Evolutionary conservation across 1,140 invertebrate species (phyloP).

Genomic region (Drosophila erecta): DNA sequence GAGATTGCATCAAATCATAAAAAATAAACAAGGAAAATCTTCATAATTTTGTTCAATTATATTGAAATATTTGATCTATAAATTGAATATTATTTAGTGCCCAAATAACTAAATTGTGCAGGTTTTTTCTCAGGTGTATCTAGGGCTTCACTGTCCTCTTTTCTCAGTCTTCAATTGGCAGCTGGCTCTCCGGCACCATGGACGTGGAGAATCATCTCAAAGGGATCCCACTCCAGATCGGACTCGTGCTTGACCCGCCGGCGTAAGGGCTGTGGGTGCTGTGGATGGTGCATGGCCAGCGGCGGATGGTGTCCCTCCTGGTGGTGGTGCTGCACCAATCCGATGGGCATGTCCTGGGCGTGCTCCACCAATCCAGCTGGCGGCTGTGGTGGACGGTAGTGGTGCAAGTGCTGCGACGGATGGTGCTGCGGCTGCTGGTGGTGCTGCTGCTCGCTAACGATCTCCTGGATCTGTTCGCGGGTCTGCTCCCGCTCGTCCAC

Average conservation of each 20-base stretch:
- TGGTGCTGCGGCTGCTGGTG: constrained; percentile 64
- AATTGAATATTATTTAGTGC: not conserved
- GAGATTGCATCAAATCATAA: no score
- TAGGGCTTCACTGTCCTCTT: not conserved
- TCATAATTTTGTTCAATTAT: not conserved
- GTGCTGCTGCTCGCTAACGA: constrained; percentile 78
- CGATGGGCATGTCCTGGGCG: constrained; percentile 73
- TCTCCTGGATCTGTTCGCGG: constrained; percentile 80
- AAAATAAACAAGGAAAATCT: not conserved
- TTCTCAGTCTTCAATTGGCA: constrained; percentile 74
- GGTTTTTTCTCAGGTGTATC: constrained; percentile 1
- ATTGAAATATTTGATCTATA: not conserved
- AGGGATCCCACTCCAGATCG: constrained; percentile 81
- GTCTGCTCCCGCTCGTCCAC: constrained; percentile 80
- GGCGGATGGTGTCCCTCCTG: constrained; percentile 34
- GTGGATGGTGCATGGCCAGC: constrained; percentile 51
- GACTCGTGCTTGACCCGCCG: constrained; percentile 72
- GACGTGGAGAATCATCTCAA: constrained; percentile 81
- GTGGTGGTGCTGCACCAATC: constrained; percentile 63
- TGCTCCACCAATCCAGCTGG: constrained; percentile 58
- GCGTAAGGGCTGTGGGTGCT: constrained; percentile 37
- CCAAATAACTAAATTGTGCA: not conserved
- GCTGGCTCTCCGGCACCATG: constrained; percentile 72
- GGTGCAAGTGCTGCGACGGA: constrained; percentile 50
- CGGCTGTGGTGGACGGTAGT: constrained; percentile 39